phyloP scores from a whole-genome alignment of 1,140 invertebrate genomes.

The Temnothorax curvispinosus region DNA sequence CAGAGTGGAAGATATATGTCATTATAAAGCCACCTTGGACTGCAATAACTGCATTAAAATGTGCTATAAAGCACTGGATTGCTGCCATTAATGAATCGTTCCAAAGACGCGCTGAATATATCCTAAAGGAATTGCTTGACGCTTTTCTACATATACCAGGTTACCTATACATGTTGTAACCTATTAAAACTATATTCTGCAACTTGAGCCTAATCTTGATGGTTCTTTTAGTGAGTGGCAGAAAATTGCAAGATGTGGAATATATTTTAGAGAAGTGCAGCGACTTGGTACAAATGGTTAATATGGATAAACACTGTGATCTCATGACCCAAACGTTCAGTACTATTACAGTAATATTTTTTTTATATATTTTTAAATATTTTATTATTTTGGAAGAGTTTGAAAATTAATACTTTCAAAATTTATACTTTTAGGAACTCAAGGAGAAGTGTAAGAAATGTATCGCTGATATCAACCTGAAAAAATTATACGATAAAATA shows the following conservation, averaged over 20 bases:
- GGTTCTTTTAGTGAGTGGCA: conserved; percentile 63
- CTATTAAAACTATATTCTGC: not conserved
- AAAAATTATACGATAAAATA: conserved; percentile 66
- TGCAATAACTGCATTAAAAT: conserved; percentile 76
- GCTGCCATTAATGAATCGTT: conserved; percentile 81
- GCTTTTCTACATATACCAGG: conserved; percentile 67
- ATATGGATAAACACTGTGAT: conserved; percentile 71
- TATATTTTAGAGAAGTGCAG: conserved; percentile 71
- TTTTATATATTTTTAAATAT: not conserved
- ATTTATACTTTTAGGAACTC: conserved; percentile 67
- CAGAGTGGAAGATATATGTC: conserved; percentile 77
- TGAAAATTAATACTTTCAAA: conserved; percentile 14
- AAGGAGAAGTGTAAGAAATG: conserved; percentile 60
- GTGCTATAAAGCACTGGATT: conserved; percentile 83
- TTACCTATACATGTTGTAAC: conserved; percentile 35
- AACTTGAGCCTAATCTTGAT: not conserved
- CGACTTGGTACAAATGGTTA: conserved; percentile 76
- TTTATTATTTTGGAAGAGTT: not conserved
- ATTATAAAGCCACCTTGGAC: conserved; percentile 83
- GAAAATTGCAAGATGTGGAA: conserved; percentile 72
- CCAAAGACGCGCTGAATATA: conserved; percentile 63
- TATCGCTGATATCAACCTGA: conserved; percentile 51
- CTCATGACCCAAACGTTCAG: conserved; percentile 67
- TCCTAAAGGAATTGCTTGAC: conserved; percentile 74
- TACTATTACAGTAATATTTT: conserved; percentile 71